Evolutionary conservation across 2,888 invertebrate species (phyloP), one percentile per base, ranked within the genome.

Genomic region (Heliconius erato): DNA sequence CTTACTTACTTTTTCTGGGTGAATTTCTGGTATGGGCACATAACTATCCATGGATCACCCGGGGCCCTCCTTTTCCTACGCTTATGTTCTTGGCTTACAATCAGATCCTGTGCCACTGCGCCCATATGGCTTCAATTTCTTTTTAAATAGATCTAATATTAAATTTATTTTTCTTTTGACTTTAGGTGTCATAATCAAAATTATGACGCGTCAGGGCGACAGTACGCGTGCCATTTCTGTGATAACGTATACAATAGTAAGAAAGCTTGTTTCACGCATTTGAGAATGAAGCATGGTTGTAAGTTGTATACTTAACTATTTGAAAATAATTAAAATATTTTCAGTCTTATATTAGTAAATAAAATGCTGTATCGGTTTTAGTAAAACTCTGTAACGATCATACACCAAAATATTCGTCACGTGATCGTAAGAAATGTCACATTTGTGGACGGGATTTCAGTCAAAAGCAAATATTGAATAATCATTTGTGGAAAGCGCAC

Each of bases 201-300:
- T 26, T 88, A 90, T 0, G 94, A 94, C 16, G 77, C 85, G 0
- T 92, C 93, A n/a, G 90, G 89, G 2, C 89, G 93, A 3, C 92
- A 94, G 84, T 96, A 93, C 82, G 93, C 94, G 0, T 96, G 95
- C 82, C 95, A 95, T 79, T 96, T 95, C 86, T 96, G 95, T 69
- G 95, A 95, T 0, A 96, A 95, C 79, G 89, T 94, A 0, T 96
- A 96, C 85, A 88, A 89, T 3, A 95, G 92, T 82, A 92, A 94
- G 85, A 96, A 96, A 87, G 95, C 95, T 2, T 96, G 95, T 87
- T 96, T 95, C 87, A 96, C 95, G 0, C 95, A 96, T 84, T 85
- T 95, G 0, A 86, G 95, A 80, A 95, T 95, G 95, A 96, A 96
- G 59, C 95, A 96, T 81, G 95, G 95, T 67, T 69, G 95, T 85